Evolutionary conservation across 2,888 invertebrate species (phyloP).

Genomic region (Leptogaster cylindrica): DNA sequence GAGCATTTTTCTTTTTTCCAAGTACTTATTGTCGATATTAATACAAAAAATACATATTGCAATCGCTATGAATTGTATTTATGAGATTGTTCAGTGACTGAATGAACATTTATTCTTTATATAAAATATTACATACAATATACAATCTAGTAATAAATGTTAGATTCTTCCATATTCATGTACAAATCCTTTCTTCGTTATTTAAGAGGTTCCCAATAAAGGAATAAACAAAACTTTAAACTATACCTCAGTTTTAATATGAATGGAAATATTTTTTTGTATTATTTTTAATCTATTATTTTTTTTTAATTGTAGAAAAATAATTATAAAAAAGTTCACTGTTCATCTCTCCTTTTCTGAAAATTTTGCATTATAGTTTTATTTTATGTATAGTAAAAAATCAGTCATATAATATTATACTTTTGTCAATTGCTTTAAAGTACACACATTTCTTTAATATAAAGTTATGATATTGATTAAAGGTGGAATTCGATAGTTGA

Average conservation of each 20-base stretch:
- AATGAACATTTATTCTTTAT: too few species aligned
- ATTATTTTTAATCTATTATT: slow-evolving; percentile 3
- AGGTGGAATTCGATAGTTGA: slow-evolving; percentile 27
- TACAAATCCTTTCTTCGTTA: too few species aligned
- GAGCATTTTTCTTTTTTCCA: too few species aligned
- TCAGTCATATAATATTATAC: slow-evolving; percentile 22
- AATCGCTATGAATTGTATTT: too few species aligned
- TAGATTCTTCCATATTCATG: too few species aligned
- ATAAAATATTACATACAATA: too few species aligned
- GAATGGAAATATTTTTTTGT: background rate
- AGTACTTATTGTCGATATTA: too few species aligned
- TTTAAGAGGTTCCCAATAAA: too few species aligned
- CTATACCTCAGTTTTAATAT: background rate
- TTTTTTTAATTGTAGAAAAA: slow-evolving; percentile 30
- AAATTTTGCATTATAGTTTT: slow-evolving; percentile 30
- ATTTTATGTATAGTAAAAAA: slow-evolving; percentile 32
- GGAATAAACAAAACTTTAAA: background rate
- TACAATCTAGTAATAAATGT: too few species aligned
- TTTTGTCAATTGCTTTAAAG: slow-evolving; percentile 31
- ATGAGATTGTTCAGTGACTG: too few species aligned
- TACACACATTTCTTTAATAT: slow-evolving; percentile 19
- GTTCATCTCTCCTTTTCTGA: slow-evolving; percentile 24
- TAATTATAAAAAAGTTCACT: slow-evolving; percentile 33
- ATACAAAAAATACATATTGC: too few species aligned
- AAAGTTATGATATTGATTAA: slow-evolving; percentile 29